These are phyloP conservation scores for Capromys pilorides DNA, from an alignment of 2,797 vertebrate species.

Conservation along the genomic window DNA sequence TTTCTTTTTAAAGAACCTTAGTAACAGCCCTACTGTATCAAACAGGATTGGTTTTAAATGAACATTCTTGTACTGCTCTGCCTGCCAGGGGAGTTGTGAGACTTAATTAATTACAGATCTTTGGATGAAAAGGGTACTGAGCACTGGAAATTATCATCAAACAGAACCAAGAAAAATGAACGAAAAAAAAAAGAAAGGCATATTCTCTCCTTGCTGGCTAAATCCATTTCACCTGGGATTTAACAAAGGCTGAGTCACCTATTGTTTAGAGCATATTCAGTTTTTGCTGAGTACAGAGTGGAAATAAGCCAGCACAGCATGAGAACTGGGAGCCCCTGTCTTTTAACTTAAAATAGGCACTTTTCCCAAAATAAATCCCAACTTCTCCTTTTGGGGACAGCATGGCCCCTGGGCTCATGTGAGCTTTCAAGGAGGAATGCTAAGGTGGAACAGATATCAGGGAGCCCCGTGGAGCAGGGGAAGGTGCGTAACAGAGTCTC, in stretches of 20 bases:
- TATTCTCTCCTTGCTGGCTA: slow-evolving; percentile 82
- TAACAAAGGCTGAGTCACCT: slow-evolving; percentile 83
- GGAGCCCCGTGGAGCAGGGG: background rate
- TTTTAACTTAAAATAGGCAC: slow-evolving; percentile 74
- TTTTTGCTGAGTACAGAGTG: slow-evolving; percentile 80
- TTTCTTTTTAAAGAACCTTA: slow-evolving; percentile 65
- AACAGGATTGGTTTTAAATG: slow-evolving; percentile 75
- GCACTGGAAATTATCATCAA: slow-evolving; percentile 73
- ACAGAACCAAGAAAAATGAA: slow-evolving; percentile 78
- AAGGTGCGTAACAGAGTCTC: background rate
- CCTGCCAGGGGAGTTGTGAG: slow-evolving; percentile 70
- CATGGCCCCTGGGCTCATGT: background rate
- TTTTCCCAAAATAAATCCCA: slow-evolving; percentile 67
- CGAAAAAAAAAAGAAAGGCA: slow-evolving; percentile 60
- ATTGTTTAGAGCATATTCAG: slow-evolving; percentile 82
- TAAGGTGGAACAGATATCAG: background rate
- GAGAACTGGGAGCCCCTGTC: slow-evolving; percentile 73
- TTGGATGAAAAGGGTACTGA: slow-evolving; percentile 72
- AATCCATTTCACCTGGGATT: slow-evolving; percentile 83
- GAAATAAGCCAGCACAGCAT: slow-evolving; percentile 75
- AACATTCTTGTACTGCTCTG: slow-evolving; percentile 66
- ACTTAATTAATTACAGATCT: slow-evolving; percentile 75
- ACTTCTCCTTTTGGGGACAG: slow-evolving; percentile 33
- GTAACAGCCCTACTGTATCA: slow-evolving; percentile 69
- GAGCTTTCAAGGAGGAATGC: slow-evolving; percentile 20